Conservation (phyloP, 2,888 invertebrate genomes). For the Tetramorium bicarinatum region DNA sequence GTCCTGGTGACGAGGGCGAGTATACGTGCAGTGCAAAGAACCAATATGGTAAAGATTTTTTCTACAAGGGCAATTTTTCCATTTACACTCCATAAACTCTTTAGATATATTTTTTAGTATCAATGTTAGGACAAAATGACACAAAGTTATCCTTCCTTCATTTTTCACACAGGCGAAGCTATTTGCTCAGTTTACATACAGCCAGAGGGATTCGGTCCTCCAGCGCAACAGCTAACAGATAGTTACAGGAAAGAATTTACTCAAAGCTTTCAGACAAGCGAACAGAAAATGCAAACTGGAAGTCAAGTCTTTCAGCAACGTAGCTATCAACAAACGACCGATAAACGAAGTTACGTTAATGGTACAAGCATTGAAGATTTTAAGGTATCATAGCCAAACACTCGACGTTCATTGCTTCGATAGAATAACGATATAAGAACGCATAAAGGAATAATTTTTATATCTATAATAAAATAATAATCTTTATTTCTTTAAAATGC, state of each 20-base stretch:
- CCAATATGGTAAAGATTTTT: slow-evolving; percentile 90
- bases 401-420: neutral
- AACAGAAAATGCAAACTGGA: slow-evolving; percentile 88
- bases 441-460: neutral
- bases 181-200: slow-evolving; percentile 98
- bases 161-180: slow-evolving; percentile 90
- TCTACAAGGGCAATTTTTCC: neutral
- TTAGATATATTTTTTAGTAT: neutral
- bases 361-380: slow-evolving; percentile 92
- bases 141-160: neutral
- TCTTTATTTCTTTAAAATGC: slow-evolving; percentile 38
- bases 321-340: slow-evolving; percentile 88
- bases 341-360: slow-evolving; percentile 91
- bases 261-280: slow-evolving; percentile 89
- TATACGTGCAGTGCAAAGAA: slow-evolving; percentile 98
- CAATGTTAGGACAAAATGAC: neutral
- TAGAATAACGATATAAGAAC: neutral
- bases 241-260: slow-evolving; percentile 89
- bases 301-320: slow-evolving; percentile 87
- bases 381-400: slow-evolving; percentile 86
- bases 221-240: slow-evolving; percentile 88
- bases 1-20: slow-evolving; percentile 98
- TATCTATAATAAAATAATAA: too few species aligned
- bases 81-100: neutral
- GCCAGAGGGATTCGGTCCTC: slow-evolving; percentile 93